Percentiles rank a stretch among this genome's conserved stretches.
phyloP scores from a whole-genome alignment of 2,113 vertebrate species.

The Montifringilla adamsi region DNA sequence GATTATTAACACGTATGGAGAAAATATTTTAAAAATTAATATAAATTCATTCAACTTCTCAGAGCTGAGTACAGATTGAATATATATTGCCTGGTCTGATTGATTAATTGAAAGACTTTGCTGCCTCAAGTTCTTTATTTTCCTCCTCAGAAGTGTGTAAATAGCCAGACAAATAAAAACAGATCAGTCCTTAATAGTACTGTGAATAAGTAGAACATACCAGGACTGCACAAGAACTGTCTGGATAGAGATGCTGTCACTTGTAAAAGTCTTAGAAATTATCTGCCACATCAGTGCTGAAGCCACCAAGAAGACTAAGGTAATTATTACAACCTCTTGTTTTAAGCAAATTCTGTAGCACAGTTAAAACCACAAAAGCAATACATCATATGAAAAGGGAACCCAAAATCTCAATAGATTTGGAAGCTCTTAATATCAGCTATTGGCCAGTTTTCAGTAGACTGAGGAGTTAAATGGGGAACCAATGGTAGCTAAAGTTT shows the following conservation, averaged over 20 bases:
- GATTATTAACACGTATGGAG: not conserved
- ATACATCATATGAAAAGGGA: not conserved
- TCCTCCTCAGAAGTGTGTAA: not conserved
- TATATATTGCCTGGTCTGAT: not conserved
- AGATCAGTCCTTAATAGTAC: not conserved
- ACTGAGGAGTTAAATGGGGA: not conserved
- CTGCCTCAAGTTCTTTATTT: not conserved
- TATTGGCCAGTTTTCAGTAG: not conserved
- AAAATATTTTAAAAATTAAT: not conserved
- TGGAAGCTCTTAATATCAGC: not conserved
- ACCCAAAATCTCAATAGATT: not conserved
- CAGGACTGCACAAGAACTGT: not conserved
- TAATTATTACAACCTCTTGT: not conserved
- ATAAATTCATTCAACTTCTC: not conserved
- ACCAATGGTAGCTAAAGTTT: not conserved
- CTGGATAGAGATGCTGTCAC: not conserved
- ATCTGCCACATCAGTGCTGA: not conserved
- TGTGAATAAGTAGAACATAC: not conserved
- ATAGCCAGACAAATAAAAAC: not conserved
- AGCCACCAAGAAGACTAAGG: not conserved
- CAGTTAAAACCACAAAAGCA: not conserved
- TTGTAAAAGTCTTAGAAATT: not conserved
- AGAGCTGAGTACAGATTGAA: not conserved
- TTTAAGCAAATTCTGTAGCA: not conserved
- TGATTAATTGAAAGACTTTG: not conserved